These are phyloP conservation scores for Teleopsis dalmanni DNA, from an alignment of 1,140 invertebrate genomes.

Conservation along the genomic window DNA sequence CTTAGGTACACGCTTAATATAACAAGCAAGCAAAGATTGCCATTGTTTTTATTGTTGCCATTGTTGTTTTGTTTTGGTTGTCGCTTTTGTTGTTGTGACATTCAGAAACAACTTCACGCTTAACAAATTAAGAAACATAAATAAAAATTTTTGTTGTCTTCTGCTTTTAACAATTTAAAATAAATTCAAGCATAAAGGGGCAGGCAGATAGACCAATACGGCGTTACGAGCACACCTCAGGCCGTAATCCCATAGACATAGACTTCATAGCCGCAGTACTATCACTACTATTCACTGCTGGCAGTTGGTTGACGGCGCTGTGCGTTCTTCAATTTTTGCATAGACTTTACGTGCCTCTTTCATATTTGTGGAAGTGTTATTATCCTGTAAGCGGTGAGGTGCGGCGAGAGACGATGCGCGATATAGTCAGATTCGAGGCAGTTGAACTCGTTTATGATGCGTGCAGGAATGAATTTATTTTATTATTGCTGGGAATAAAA, in stretches of 20 bases:
- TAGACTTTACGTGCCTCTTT: too few relatives aligned
- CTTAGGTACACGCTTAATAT: not conserved
- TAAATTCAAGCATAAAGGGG: not conserved
- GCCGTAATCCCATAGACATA: not conserved
- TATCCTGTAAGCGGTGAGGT: too few relatives aligned
- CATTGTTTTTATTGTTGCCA: too few relatives aligned
- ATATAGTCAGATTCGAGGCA: not conserved
- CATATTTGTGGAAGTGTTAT: too few relatives aligned
- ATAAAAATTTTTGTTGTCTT: not conserved
- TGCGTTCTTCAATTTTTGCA: too few relatives aligned
- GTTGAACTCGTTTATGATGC: constrained; percentile 11
- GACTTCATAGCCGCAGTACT: not conserved
- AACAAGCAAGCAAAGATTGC: not conserved
- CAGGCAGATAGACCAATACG: not conserved
- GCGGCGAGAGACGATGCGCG: too few relatives aligned
- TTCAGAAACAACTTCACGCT: constrained; percentile 3
- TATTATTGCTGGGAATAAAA: constrained; percentile 18
- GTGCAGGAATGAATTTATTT: constrained; percentile 21
- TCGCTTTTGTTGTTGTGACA: too few relatives aligned
- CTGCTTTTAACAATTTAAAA: not conserved
- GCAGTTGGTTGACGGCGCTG: too few relatives aligned
- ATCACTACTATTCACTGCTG: not conserved
- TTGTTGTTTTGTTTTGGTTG: too few relatives aligned
- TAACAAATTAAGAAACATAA: constrained; percentile 1
- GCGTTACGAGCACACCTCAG: not conserved